A percentile compares a stretch with the other conserved stretches of the same genome.
Evolutionary conservation across 2,888 invertebrate species (phyloP).

Genomic region (Melinopterus prodromus): DNA sequence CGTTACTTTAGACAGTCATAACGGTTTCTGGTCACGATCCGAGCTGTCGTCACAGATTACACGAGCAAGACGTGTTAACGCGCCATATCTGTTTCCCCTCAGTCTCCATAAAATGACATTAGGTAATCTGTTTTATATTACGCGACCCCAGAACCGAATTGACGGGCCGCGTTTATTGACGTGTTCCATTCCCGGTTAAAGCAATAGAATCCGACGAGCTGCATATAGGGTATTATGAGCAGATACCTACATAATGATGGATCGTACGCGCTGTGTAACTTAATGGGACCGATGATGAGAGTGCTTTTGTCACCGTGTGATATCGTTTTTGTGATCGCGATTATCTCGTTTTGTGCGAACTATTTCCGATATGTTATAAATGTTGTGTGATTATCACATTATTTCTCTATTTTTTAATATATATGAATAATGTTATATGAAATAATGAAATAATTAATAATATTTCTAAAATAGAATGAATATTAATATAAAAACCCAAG

Average conservation of each 20-base stretch:
- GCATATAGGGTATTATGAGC: neutral
- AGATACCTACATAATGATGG: neutral
- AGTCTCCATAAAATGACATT: slow-evolving; percentile 43
- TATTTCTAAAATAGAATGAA: too few species aligned
- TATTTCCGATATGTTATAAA: too few species aligned
- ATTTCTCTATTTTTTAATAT: too few species aligned
- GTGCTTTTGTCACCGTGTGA: too few species aligned
- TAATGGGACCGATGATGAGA: too few species aligned
- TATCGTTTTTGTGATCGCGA: too few species aligned
- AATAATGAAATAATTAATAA: too few species aligned
- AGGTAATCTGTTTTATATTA: slow-evolving; percentile 40
- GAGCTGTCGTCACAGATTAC: slow-evolving; percentile 61
- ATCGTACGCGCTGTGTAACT: neutral
- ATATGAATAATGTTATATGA: too few species aligned
- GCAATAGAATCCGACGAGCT: neutral
- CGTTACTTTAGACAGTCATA: slow-evolving; percentile 35
- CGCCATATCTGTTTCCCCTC: slow-evolving; percentile 57
- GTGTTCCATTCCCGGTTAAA: neutral
- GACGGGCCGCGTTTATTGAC: slow-evolving; percentile 29
- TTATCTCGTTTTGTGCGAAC: too few species aligned
- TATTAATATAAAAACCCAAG: too few species aligned
- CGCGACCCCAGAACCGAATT: slow-evolving; percentile 31
- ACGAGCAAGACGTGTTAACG: slow-evolving; percentile 58
- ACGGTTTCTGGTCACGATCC: slow-evolving; percentile 60
- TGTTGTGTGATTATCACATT: too few species aligned